Evolutionary conservation across 92 coral and sea anemone genomes (phyloP).

Genomic region (Zoanthus gigantus): DNA sequence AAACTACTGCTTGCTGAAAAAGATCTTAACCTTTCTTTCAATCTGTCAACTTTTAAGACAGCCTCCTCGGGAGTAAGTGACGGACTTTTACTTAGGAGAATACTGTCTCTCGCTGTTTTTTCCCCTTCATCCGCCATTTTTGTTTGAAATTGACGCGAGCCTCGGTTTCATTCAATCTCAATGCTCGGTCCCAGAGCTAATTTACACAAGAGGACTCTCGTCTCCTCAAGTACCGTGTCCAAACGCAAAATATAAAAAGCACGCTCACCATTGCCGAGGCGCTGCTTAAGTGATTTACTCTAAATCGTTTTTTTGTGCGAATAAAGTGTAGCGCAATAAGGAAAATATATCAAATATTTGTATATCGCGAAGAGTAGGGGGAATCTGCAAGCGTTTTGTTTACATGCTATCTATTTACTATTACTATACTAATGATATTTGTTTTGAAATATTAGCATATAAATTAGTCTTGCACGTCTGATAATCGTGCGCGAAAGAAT

Average conservation of each 20-base stretch:
- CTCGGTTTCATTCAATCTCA: conserved; percentile 58
- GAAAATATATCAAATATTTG: not conserved
- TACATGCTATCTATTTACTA: not conserved
- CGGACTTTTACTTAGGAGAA: conserved; percentile 53
- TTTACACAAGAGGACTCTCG: not conserved
- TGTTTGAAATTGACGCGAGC: conserved; percentile 71
- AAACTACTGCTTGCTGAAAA: conserved; percentile 72
- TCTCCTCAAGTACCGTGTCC: not conserved
- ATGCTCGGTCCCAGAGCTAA: not conserved
- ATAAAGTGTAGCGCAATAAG: not conserved
- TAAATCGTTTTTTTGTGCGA: too few relatives aligned
- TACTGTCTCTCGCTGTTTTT: conserved; percentile 9
- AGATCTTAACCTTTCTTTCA: conserved; percentile 77
- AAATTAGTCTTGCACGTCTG: not conserved
- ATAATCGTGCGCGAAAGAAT: not conserved
- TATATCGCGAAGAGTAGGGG: not conserved
- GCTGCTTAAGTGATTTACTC: not conserved
- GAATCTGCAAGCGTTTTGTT: not conserved
- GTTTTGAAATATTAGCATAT: not conserved
- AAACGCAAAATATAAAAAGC: not conserved
- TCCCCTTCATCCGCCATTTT: conserved; percentile 41
- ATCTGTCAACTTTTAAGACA: conserved; percentile 73
- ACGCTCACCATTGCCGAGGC: not conserved
- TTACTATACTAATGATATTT: not conserved
- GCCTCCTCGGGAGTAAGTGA: conserved; percentile 73